A percentile compares a stretch with the other conserved stretches of the same genome.
Conservation (phyloP, 2,888 invertebrate species). For the Cantharis rufa region DNA sequence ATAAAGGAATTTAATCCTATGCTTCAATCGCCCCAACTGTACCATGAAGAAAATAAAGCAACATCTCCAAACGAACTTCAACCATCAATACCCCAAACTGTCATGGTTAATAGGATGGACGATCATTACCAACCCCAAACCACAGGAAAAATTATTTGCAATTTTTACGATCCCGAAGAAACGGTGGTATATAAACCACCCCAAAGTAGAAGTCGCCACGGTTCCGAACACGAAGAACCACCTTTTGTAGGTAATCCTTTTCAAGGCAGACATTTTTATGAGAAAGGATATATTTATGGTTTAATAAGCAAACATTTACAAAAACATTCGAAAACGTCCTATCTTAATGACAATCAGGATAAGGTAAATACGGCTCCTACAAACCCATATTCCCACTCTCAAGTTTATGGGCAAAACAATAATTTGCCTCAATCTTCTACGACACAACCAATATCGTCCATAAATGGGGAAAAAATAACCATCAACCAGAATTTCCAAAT, state of each 20-base stretch:
- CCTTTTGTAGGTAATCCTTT: neutral
- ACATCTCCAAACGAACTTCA: neutral
- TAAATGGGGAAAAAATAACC: neutral
- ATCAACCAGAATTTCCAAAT: constrained; percentile 10
- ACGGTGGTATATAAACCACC: neutral
- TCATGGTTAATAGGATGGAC: neutral
- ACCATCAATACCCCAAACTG: neutral
- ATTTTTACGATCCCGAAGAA: neutral
- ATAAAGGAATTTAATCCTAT: neutral
- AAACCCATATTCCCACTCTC: neutral
- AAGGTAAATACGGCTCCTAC: neutral
- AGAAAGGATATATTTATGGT: neutral
- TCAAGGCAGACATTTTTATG: neutral
- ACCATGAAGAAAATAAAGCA: neutral
- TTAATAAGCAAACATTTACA: neutral
- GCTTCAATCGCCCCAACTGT: neutral
- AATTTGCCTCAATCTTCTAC: neutral
- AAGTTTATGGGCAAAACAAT: neutral
- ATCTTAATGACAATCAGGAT: too few relatives aligned
- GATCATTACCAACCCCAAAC: neutral
- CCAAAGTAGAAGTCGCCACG: neutral
- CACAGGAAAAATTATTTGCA: neutral
- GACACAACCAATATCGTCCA: constrained; percentile 7
- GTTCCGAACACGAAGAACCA: neutral
- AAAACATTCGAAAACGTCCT: neutral